Base-by-base conservation (phyloP, 2,797 vertebrate genomes). In the Anomalospiza imberbis region DNA sequence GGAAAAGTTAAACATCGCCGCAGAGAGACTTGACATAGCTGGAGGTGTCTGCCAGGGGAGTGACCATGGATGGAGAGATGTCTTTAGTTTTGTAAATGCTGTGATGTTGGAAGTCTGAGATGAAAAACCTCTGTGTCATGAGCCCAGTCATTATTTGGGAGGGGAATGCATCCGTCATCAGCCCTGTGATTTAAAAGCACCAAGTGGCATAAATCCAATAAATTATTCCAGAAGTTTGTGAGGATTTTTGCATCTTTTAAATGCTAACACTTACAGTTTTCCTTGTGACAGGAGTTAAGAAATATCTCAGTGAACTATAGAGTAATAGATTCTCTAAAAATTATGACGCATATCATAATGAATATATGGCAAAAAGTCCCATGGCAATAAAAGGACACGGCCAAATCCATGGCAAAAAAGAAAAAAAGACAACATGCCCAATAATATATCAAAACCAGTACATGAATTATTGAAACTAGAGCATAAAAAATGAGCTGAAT, bases 311-410 rank as follows among this genome's bases (percentile, higher is more conserved):
- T 1, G 1, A 85, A 73, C 73, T 91, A 17, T 9, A 48, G 61
- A 91, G 87, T 57, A 89, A 78, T 85, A 72, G 82, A 75, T 91
- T 88, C 48, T 68, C 55, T 75, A 63, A 80, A 93, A 96, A 84
- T 91, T 70, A 76, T 1, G 14, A 57, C 67, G 87, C 28, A 5
- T 72, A 63, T 71, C 3, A 0, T 77, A 88, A 96, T 80, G 79
- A 89, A 91, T 92, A 55, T 26, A 72, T 4, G 11, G 68, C 31
- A 48, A n/a, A 85, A 87, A 48, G 15, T 4, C 7, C 14, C 2
- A 6, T 0, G 0, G 60, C 55, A 57, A 4, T 85, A 71, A 76
- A 81, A 70, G 55, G 44, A 70, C 24, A 45, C 21, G n/a, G 44
- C 68, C 81, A 91, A 88, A 83, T 75, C 54, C 44, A 25, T 81